Percentiles rank a stretch among this genome's conserved stretches.
Conservation (phyloP, 2,113 vertebrate genomes). For the Oryzias melastigma region DNA sequence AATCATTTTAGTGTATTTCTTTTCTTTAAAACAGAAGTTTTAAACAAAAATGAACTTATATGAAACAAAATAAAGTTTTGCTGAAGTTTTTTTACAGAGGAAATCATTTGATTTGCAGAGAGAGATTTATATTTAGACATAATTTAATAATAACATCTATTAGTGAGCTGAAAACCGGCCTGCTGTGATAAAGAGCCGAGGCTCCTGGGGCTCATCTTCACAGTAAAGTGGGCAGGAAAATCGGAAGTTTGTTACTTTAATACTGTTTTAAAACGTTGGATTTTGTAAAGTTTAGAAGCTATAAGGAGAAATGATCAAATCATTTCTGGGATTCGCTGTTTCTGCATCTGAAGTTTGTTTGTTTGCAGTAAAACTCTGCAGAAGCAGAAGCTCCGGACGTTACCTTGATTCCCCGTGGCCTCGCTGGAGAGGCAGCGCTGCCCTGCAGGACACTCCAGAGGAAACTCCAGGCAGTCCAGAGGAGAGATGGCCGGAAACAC, state of each 20-base stretch:
- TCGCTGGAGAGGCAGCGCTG: slow-evolving; percentile 75
- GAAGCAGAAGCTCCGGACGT: slow-evolving; percentile 19
- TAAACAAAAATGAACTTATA: no score
- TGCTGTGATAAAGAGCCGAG: slow-evolving; percentile 14
- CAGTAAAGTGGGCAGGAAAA: no score
- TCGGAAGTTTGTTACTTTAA: background rate
- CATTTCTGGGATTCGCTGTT: background rate
- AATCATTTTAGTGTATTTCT: no score
- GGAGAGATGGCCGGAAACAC: slow-evolving; percentile 76
- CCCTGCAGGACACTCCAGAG: slow-evolving; percentile 65
- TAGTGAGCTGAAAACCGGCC: slow-evolving; percentile 17
- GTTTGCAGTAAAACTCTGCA: slow-evolving; percentile 18
- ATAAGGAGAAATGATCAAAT: no score
- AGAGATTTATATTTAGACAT: slow-evolving; percentile 30
- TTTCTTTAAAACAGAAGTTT: no score
- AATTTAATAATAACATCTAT: slow-evolving; percentile 28
- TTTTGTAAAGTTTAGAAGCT: no score
- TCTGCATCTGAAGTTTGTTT: slow-evolving; percentile 2
- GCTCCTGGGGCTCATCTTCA: slow-evolving; percentile 1
- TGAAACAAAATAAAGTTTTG: no score
- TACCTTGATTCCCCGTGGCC: slow-evolving; percentile 67
- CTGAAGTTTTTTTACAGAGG: background rate
- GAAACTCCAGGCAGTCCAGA: slow-evolving; percentile 75
- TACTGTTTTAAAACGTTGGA: no score
- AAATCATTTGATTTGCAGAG: slow-evolving; percentile 8